Percentiles rank a stretch among this genome's conserved stretches.
phyloP scores from a whole-genome alignment of 1,140 invertebrate species.

The Drosophila auraria region DNA sequence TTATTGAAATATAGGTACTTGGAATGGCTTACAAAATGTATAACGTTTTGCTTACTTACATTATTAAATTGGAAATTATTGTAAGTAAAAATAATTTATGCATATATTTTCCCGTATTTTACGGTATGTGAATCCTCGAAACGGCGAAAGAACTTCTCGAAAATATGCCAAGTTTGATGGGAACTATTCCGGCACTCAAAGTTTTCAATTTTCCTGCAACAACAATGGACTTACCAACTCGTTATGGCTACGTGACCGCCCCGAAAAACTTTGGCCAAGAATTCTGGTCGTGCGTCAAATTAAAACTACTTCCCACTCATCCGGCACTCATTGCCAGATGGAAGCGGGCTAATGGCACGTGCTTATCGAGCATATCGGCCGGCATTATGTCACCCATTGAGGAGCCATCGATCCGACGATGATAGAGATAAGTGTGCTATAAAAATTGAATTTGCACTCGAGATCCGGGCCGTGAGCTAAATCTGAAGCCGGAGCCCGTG shows the following conservation, averaged over 20 bases:
- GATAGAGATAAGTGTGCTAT: slow-evolving; percentile 49
- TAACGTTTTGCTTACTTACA: too few relatives aligned
- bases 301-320: slow-evolving; percentile 48
- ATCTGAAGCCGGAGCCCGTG: slow-evolving; percentile 9
- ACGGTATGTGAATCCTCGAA: not conserved
- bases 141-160: not conserved
- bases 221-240: slow-evolving; percentile 40
- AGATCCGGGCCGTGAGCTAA: slow-evolving; percentile 18
- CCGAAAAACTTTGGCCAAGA: slow-evolving; percentile 47
- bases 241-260: slow-evolving; percentile 64
- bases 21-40: too few relatives aligned
- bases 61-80: too few relatives aligned
- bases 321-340: slow-evolving; percentile 24
- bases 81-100: too few relatives aligned
- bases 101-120: too few relatives aligned
- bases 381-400: slow-evolving; percentile 71
- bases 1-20: too few relatives aligned
- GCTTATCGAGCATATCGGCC: slow-evolving; percentile 72
- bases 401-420: slow-evolving; percentile 24
- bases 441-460: slow-evolving; percentile 65
- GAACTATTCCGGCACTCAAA: slow-evolving; percentile 27
- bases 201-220: slow-evolving; percentile 61
- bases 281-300: slow-evolving; percentile 61
- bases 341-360: slow-evolving; percentile 68
- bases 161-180: slow-evolving; percentile 1